A percentile compares a stretch with the other conserved stretches of the same genome.
These are phyloP conservation scores for Hirudo medicinalis DNA, from an alignment of 1,140 invertebrate genomes.

Conservation along the genomic window DNA sequence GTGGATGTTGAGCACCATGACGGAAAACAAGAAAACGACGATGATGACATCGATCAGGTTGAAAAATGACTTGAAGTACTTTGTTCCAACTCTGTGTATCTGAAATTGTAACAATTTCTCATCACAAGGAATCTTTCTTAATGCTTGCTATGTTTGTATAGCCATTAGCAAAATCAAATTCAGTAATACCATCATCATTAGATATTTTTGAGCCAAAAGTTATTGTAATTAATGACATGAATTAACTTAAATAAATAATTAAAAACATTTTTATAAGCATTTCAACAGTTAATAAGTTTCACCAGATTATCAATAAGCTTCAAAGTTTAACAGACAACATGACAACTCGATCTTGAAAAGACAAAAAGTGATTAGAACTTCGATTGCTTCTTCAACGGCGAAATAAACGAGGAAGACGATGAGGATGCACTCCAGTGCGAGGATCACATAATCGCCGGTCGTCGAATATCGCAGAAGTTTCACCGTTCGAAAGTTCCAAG, in stretches of 20 bases:
- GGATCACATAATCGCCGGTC: conserved; percentile 46
- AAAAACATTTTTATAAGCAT: background rate
- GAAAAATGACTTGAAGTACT: conserved; percentile 52
- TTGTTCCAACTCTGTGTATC: conserved; percentile 45
- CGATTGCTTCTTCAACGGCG: conserved; percentile 52
- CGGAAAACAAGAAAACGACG: conserved; percentile 40
- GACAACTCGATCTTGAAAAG: background rate
- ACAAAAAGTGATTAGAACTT: conserved; percentile 35
- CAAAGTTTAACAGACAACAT: background rate
- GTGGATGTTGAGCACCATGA: conserved; percentile 38
- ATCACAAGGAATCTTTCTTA: no score
- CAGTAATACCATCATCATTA: no score
- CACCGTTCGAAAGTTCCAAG: conserved; percentile 37
- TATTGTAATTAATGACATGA: no score
- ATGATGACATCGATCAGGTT: conserved; percentile 53
- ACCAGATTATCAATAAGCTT: no score
- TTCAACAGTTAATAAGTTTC: background rate
- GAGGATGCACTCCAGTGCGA: conserved; percentile 50
- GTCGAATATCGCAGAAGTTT: conserved; percentile 50
- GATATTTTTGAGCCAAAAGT: no score
- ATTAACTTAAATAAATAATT: no score
- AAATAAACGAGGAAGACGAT: conserved; percentile 53
- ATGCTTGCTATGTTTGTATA: no score
- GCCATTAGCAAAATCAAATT: no score
- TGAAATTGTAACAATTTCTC: conserved; percentile 17